A percentile compares a stretch with the other conserved stretches of the same genome.
These are phyloP conservation scores for Huso huso DNA, from an alignment of 2,797 vertebrate genomes.

Conservation along the genomic window DNA sequence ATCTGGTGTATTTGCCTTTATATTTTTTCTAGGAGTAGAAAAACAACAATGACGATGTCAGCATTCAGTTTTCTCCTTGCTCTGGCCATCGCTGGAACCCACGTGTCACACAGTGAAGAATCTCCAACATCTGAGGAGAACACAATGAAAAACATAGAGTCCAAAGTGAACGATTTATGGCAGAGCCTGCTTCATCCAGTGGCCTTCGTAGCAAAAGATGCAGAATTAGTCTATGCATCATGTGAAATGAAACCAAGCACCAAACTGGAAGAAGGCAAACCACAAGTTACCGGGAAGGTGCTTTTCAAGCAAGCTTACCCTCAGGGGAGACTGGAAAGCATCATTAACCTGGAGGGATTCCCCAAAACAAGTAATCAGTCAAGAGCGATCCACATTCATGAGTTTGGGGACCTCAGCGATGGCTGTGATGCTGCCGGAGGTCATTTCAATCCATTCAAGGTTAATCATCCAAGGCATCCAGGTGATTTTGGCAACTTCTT, in stretches of 20 bases:
- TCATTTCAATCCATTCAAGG: conserved; percentile 75
- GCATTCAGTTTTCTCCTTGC: conserved; percentile 18
- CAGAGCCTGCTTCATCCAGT: conserved; percentile 51
- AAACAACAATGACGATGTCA: too few species aligned
- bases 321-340: conserved; percentile 52
- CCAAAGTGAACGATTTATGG: conserved; percentile 64
- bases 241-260: too few species aligned
- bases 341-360: conserved; percentile 68
- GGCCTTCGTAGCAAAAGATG: too few species aligned
- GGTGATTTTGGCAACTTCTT: conserved; percentile 91
- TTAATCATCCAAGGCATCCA: conserved; percentile 73
- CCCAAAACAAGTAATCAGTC: conserved; percentile 30
- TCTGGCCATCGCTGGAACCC: conserved; percentile 31
- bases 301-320: conserved; percentile 26
- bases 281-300: too few species aligned
- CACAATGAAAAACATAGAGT: conserved; percentile 43
- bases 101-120: conserved; percentile 16
- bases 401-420: conserved; percentile 70
- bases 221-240: too few species aligned
- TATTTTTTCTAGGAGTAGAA: too few species aligned
- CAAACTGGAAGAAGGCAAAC: too few species aligned
- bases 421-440: conserved; percentile 75
- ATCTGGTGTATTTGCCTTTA: too few species aligned
- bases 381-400: conserved; percentile 82
- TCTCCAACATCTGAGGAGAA: not conserved